phyloP scores from a whole-genome alignment of 2,888 invertebrate genomes.

The Dicycla oo region DNA sequence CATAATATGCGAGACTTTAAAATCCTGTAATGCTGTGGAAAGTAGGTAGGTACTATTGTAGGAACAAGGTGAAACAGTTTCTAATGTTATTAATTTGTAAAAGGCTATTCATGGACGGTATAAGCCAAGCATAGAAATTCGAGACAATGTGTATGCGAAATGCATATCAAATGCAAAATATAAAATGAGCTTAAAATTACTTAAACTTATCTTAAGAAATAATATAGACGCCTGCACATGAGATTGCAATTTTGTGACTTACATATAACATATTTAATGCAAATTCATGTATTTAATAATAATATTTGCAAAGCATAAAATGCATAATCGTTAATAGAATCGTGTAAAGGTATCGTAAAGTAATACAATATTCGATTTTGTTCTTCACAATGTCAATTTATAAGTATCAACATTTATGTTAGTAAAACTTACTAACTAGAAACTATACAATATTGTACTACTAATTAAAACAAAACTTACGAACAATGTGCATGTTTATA shows the following conservation, averaged over 20 bases:
- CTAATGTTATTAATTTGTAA: constrained; percentile 28
- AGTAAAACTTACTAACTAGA: constrained; percentile 63
- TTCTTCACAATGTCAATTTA: constrained; percentile 53
- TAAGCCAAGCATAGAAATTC: constrained; percentile 73
- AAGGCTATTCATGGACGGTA: constrained; percentile 76
- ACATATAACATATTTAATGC: constrained; percentile 46
- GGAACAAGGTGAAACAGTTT: constrained; percentile 34
- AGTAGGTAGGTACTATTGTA: constrained; percentile 46
- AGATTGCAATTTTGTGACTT: constrained; percentile 73
- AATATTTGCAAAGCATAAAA: constrained; percentile 52
- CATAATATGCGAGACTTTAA: constrained; percentile 36
- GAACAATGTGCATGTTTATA: constrained; percentile 69
- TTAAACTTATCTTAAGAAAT: constrained; percentile 63
- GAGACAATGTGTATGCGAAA: constrained; percentile 68
- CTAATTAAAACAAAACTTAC: constrained; percentile 68
- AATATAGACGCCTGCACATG: constrained; percentile 57
- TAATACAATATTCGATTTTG: constrained; percentile 54
- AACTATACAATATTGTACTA: constrained; percentile 69
- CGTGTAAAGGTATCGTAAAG: constrained; percentile 25
- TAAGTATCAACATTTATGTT: constrained; percentile 53
- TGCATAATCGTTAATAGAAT: constrained; percentile 29
- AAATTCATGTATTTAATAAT: constrained; percentile 44
- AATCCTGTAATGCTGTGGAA: constrained; percentile 30
- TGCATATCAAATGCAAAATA: constrained; percentile 79
- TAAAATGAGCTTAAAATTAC: constrained; percentile 70